Evolutionary conservation across 1,140 invertebrate species (phyloP).

Genomic region (Thaumetopoea pityocampa): DNA sequence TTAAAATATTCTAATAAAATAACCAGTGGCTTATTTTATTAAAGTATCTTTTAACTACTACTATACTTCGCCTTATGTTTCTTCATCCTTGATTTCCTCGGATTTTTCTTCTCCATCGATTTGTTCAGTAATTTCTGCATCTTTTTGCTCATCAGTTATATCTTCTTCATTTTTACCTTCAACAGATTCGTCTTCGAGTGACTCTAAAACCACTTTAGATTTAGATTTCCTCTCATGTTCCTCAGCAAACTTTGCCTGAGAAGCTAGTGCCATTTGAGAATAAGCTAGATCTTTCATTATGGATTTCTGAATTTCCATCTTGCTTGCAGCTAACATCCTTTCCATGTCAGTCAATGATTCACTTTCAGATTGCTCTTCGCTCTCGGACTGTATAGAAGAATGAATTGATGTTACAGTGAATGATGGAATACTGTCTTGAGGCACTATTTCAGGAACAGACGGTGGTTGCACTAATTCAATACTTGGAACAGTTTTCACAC

Average conservation of each 20-base stretch:
- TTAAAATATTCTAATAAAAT: too few species aligned
- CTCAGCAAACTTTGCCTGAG: conserved; percentile 31
- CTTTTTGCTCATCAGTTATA: conserved; percentile 19
- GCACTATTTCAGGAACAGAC: conserved; percentile 21
- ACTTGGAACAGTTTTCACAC: conserved; percentile 58
- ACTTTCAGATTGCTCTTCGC: conserved; percentile 34
- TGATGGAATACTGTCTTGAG: conserved; percentile 51
- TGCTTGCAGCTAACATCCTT: conserved; percentile 49
- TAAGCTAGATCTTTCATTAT: conserved; percentile 57
- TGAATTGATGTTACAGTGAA: conserved; percentile 51
- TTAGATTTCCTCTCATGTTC: conserved; percentile 21
- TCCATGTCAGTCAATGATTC: conserved; percentile 36
- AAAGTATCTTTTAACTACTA: too few species aligned
- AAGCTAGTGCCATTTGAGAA: conserved; percentile 39
- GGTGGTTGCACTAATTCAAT: conserved; percentile 40
- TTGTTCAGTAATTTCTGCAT: conserved; percentile 15
- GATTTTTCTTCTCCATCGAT: conserved; percentile 20
- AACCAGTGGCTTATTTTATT: too few species aligned
- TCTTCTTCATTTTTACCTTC: conserved; percentile 22
- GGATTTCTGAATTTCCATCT: conserved; percentile 58
- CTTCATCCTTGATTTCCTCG: conserved; percentile 14
- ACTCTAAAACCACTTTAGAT: background rate
- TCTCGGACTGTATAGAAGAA: conserved; percentile 41
- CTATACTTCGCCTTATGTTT: too few species aligned
- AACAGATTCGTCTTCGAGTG: conserved; percentile 18